Percentiles rank a stretch among this genome's conserved stretches.
phyloP scores from a whole-genome alignment of 2,113 vertebrate genomes.

The Semicossyphus pulcher region DNA sequence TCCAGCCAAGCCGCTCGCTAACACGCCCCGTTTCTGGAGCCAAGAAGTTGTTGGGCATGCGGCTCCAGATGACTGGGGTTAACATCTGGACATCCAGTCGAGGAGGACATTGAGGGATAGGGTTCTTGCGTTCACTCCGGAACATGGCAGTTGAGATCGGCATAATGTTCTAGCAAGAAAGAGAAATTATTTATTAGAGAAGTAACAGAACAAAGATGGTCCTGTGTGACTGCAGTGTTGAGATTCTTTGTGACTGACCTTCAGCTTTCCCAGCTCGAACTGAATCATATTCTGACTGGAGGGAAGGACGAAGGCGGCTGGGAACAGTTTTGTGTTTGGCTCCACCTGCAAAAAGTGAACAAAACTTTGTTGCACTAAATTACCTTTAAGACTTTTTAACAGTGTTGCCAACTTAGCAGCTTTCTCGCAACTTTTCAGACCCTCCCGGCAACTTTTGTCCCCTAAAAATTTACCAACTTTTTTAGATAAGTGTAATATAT shows the following conservation, averaged over 20 bases:
- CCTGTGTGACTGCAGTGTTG: not conserved
- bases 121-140: slow-evolving; percentile 91
- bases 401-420: too few relatives aligned
- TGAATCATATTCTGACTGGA: slow-evolving; percentile 92
- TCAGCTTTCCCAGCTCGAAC: slow-evolving; percentile 94
- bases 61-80: slow-evolving; percentile 93
- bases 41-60: slow-evolving; percentile 92
- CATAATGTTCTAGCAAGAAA: slow-evolving; percentile 91
- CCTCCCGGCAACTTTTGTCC: too few relatives aligned
- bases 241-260: slow-evolving; percentile 79
- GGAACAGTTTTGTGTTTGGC: slow-evolving; percentile 94
- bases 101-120: slow-evolving; percentile 91
- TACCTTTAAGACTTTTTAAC: not conserved
- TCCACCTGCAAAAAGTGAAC: slow-evolving; percentile 86
- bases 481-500: too few relatives aligned
- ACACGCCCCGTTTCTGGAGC: slow-evolving; percentile 82
- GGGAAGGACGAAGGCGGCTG: slow-evolving; percentile 90
- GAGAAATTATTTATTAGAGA: not conserved
- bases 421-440: too few relatives aligned
- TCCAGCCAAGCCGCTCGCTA: slow-evolving; percentile 92
- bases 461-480: too few relatives aligned
- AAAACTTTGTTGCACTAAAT: not conserved
- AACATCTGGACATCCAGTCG: slow-evolving; percentile 89
- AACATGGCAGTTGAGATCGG: slow-evolving; percentile 96
- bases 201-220: not conserved